A percentile compares a stretch with the other conserved stretches of the same genome.
These are phyloP conservation scores for Graptemys geographica DNA, from an alignment of 2,797 vertebrate species.

Conservation along the genomic window DNA sequence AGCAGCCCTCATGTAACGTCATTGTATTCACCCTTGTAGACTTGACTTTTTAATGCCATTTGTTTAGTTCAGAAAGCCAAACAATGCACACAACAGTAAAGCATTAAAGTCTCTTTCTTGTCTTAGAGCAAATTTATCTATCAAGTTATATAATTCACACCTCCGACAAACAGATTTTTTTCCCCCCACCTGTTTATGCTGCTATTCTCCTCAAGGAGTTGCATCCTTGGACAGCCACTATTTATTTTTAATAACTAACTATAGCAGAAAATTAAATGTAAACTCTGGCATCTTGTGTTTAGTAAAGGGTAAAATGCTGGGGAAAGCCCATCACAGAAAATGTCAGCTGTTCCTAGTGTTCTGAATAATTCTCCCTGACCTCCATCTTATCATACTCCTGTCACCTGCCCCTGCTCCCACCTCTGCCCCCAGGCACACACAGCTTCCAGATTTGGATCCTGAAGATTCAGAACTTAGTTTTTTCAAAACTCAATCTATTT, in stretches of 20 bases:
- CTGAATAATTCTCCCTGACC: constrained; percentile 8
- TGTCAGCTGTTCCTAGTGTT: background rate
- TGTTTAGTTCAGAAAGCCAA: background rate
- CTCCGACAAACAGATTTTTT: background rate
- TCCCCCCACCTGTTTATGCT: background rate
- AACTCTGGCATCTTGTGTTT: constrained; percentile 28
- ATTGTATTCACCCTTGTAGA: rapidly evolving
- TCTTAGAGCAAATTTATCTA: constrained; percentile 12
- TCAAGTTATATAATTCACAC: background rate
- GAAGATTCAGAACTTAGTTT: constrained; percentile 45
- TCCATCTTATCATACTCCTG: background rate
- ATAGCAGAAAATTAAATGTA: constrained; percentile 45
- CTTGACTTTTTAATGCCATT: constrained; percentile 18
- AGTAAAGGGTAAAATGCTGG: constrained; percentile 13
- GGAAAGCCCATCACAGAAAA: constrained; percentile 15
- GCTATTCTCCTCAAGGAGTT: background rate
- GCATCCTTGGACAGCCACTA: background rate
- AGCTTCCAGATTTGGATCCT: constrained; percentile 16
- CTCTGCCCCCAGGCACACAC: background rate
- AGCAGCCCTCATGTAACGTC: rapidly evolving
- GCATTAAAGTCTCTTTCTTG: constrained; percentile 12
- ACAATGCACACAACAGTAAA: constrained; percentile 18
- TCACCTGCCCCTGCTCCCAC: background rate
- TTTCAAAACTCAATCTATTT: constrained; percentile 64
- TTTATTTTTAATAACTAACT: constrained; percentile 35